phyloP scores from a whole-genome alignment of 2,888 invertebrate genomes.

The Rhingia rostrata region DNA sequence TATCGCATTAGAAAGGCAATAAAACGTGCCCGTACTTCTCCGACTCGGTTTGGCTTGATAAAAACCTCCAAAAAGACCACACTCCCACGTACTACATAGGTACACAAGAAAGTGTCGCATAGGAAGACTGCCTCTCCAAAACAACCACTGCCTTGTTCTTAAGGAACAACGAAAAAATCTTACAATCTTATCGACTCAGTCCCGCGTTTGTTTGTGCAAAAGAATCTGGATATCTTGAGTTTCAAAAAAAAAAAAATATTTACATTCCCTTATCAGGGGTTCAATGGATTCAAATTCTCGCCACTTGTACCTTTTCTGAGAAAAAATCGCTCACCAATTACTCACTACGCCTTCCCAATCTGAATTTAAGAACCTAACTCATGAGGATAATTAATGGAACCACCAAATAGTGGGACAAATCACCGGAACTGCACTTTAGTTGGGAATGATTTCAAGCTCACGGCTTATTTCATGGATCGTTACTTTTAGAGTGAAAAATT shows the following conservation, averaged over 20 bases:
- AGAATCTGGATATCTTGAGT: neutral
- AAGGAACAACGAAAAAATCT: neutral
- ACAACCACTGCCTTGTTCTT: conserved; percentile 2
- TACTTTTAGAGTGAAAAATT: neutral
- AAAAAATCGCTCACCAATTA: conserved; percentile 7
- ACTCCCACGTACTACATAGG: neutral
- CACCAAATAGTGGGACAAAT: conserved; percentile 23
- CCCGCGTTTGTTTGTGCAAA: conserved; percentile 18
- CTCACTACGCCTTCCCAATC: neutral
- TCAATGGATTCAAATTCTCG: neutral
- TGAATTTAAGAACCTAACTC: neutral
- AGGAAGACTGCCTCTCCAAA: neutral
- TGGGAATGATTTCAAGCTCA: neutral
- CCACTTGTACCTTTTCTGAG: neutral
- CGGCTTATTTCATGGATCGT: conserved; percentile 36
- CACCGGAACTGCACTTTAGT: conserved; percentile 55
- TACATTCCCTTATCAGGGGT: conserved; percentile 23
- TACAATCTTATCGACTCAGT: conserved; percentile 37
- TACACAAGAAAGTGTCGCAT: neutral
- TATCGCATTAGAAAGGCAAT: no score
- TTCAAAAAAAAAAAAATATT: conserved; percentile 5
- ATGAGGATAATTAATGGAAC: neutral
- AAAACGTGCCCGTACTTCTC: no score
- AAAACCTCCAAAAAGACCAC: neutral
- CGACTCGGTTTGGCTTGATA: neutral